Base-by-base conservation (phyloP, 23 tunicate species). In the Halocynthia roretzi region DNA sequence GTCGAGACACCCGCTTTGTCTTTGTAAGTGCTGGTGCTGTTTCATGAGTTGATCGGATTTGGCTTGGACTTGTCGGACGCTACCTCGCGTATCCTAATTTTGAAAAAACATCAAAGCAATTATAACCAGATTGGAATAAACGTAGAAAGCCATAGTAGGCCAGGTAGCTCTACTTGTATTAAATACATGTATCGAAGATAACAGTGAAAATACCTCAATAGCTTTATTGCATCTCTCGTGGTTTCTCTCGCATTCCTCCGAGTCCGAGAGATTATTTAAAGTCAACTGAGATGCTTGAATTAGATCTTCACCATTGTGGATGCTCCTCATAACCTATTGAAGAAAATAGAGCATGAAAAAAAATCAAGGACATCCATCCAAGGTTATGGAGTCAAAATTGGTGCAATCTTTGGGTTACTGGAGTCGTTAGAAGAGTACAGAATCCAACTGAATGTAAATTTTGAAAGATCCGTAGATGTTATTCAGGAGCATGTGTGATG, bases 241-340 rank as follows among this genome's bases (percentile, higher is more conserved):
- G 50, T 71, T 87, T 23, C 61, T 40, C 58, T 70, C 61, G 56
- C 88, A 89, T 21, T 76, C 61, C 48, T 89, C 96, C 7, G 96
- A 77, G 10, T 75, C 77, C 51, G 72, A 50, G 52, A 70, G 77
- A 78, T 76, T 89, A 51, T 87, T 89, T 40, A 89, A 69, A 11
- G 69, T 76, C 74, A 89, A 18, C 17, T 75, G 84, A 23, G 85
- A 44, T 55, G 71, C 64, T 22, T 76, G 81, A 9, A 89, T 75
- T 67, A 75, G 52, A n/a, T 89, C 80, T 52, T 89, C 87, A 7
- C 96, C 96, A 10, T 72, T 17, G 7, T 77, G 23, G 52, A 89
- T 89, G 77, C 85, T 83, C n/a, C 54, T 77, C 68, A 67, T 69
- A 48, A 89, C 85, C 96, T 89, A 61, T 7, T 44, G 4, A 60